Evolutionary conservation across 2,888 invertebrate genomes (phyloP), one percentile per base, ranked within the genome.

Genomic region (Papilio demoleus): DNA sequence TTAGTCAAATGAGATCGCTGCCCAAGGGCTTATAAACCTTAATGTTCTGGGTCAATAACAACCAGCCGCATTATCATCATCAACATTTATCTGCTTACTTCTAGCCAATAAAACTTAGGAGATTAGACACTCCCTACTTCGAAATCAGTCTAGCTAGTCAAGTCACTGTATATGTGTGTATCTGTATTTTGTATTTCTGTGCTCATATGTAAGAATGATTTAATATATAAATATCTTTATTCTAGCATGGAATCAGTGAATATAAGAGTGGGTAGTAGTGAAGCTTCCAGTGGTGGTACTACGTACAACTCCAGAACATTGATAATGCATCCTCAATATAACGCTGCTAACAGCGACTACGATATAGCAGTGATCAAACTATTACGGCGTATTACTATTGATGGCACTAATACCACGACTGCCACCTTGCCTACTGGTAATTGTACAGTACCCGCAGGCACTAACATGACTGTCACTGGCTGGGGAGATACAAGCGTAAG

Each of bases 401-500:
- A 87, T 69, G 81, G 86, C 1, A 77, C 67, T 0, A 86, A 72
- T 2, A 80, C 83, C 0, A 84, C 72, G 27, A 76, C 80, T 1
- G 76, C 87, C 0, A 50, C 53, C 0, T 67, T 90, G 45, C 79
- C 85, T 0, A 36, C 67, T 1, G 66, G 67, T 0, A 75, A 77
- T 1, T 76, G 76, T 0, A 68, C 71, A n/a, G 79, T 89, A 0
- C 71, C 76, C 1, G 72, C 76, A 1, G 85, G 84, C 0, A 77
- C 83, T 0, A 66, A 79, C 9, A 70, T 90, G 0, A 70, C 79
- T 9, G 80, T 90, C 0, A 81, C 87, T 9, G 92, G 92, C 12
- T 92, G 90, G 90, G 92, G 91, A 14, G 78, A 83, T 17, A 90
- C 86, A 24, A 73, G 76, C n/a, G 90, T 90, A 77, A 85, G 86